A percentile compares a stretch with the other conserved stretches of the same genome.
phyloP scores from a whole-genome alignment of 2,113 vertebrate genomes.

The Alaudala cheleensis region DNA sequence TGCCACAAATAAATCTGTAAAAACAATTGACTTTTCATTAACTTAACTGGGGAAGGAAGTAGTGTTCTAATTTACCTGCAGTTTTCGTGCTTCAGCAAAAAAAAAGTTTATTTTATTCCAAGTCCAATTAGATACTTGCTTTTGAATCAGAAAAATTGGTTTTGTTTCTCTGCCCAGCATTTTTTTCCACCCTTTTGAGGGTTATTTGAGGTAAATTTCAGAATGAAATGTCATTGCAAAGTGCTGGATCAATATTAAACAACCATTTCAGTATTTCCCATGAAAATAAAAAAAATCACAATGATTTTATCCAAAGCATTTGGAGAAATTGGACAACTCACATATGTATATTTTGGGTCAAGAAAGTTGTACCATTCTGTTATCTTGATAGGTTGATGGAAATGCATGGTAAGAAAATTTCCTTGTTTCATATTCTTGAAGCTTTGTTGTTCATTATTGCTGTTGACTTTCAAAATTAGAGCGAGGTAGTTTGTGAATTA shows the following conservation, averaged over 20 bases:
- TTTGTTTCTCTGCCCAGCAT: neutral
- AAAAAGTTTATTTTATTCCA: neutral
- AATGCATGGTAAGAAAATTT: neutral
- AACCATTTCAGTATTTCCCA: neutral
- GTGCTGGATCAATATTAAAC: neutral
- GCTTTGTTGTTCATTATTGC: neutral
- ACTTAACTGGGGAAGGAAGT: neutral
- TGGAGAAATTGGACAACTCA: neutral
- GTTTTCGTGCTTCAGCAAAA: neutral
- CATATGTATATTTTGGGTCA: neutral
- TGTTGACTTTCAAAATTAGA: neutral
- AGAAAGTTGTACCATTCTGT: neutral
- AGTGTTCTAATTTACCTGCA: neutral
- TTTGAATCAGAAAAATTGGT: neutral
- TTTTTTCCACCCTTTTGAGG: neutral
- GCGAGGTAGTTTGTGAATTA: neutral
- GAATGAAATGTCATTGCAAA: neutral
- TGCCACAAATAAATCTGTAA: neutral
- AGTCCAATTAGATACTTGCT: neutral
- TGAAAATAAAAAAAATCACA: neutral
- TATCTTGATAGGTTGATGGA: neutral
- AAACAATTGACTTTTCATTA: neutral
- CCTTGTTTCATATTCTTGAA: neutral
- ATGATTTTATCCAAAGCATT: neutral
- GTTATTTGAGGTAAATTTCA: neutral